Base-by-base conservation (phyloP, 2,888 invertebrate species). In the Tineola bisselliella region DNA sequence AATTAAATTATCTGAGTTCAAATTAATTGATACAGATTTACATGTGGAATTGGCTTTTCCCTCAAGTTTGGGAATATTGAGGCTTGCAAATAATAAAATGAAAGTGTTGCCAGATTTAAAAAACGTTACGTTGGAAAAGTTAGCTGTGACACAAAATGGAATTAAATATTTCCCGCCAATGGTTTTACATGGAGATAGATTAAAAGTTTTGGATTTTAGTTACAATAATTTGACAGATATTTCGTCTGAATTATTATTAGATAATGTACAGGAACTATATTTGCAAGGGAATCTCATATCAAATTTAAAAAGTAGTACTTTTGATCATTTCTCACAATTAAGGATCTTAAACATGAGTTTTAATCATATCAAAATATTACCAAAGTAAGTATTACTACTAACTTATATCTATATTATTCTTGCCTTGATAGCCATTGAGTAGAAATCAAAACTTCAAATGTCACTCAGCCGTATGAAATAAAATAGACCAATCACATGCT, bases 361-460 rank as follows among this genome's bases (percentile, higher is more conserved):
- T 58, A 58, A 58, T 58, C 1, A 3, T 13, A 31, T 58, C 8
- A 8, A 58, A 15, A 33, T 8, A 31, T 33, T 58, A 15, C 58
- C 58, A 5, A 10, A 33, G 58, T 58, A 58, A 58, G 58, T 58
- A 58, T 8, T 17, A 12, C n/a, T n/a, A n/a, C n/a, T n/a, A n/a
- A n/a, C n/a, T n/a, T n/a, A n/a, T n/a, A n/a, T n/a, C n/a, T n/a
- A n/a, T n/a, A n/a, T n/a, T n/a, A n/a, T n/a, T n/a, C n/a, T n/a
- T n/a, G n/a, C n/a, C n/a, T n/a, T n/a, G n/a, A n/a, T n/a, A n/a
- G n/a, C n/a, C n/a, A n/a, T n/a, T n/a, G n/a, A n/a, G n/a, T n/a
- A n/a, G n/a, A n/a, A n/a, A n/a, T n/a, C n/a, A n/a, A n/a, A n/a
- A n/a, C n/a, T n/a, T n/a, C n/a, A n/a, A n/a, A n/a, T n/a, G n/a